Conservation (phyloP, 2,797 vertebrate genomes). For the Malacoctenus gilli region DNA sequence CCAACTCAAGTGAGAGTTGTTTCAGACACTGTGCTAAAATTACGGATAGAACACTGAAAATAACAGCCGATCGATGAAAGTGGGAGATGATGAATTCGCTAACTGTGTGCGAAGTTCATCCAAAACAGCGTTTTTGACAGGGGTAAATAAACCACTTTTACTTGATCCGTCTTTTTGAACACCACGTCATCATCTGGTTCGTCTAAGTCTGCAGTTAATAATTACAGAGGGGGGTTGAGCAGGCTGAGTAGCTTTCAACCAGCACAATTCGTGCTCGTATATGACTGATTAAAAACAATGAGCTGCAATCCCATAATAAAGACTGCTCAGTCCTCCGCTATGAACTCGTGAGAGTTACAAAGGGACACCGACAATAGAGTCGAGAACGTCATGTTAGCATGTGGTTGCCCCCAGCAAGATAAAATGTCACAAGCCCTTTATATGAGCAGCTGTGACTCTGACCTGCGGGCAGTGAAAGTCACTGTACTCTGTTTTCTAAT, state of each 20-base stretch:
- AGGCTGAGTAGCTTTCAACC: conserved; percentile 39
- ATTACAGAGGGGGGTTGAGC: conserved; percentile 28
- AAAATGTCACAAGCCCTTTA: conserved; percentile 52
- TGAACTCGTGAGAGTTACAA: conserved; percentile 37
- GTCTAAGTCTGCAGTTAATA: conserved; percentile 16
- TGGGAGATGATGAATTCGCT: too few relatives aligned
- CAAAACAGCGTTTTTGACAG: conserved; percentile 6
- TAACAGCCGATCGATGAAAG: too few relatives aligned
- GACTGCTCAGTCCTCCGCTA: conserved; percentile 28
- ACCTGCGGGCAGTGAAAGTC: conserved; percentile 31
- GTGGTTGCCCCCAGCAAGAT: conserved; percentile 39
- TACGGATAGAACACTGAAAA: too few relatives aligned
- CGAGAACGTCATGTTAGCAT: conserved; percentile 25
- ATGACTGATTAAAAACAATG: conserved; percentile 31
- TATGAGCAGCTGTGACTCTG: conserved; percentile 52
- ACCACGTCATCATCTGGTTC: conserved; percentile 19
- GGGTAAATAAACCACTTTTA: conserved; percentile 13
- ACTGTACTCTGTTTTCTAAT: conserved; percentile 29
- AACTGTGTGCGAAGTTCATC: too few relatives aligned
- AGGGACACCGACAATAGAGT: conserved; percentile 25
- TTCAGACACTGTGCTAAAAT: conserved; percentile 2
- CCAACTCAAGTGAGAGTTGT: not conserved
- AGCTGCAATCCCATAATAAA: conserved; percentile 33
- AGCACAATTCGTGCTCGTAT: conserved; percentile 29
- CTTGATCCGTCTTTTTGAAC: conserved; percentile 30